Percentiles rank a stretch among this genome's conserved stretches.
Evolutionary conservation across 2,113 vertebrate species (phyloP).

Genomic region (Calyptomena viridis): DNA sequence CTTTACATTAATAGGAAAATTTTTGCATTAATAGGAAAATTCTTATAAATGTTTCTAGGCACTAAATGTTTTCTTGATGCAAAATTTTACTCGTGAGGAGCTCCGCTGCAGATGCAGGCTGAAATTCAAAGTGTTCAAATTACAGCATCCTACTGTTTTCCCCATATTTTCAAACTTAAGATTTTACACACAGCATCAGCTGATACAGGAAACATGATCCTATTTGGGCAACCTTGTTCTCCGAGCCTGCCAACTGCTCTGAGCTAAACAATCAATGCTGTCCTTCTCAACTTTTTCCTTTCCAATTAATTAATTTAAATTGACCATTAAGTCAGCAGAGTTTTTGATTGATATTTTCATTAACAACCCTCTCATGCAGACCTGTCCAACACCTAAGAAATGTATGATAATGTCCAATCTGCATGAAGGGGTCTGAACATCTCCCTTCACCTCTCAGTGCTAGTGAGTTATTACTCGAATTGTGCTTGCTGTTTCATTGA

Average conservation of each 20-base stretch:
- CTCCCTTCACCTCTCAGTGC: constrained; percentile 74
- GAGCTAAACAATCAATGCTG: constrained; percentile 63
- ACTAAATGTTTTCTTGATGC: neutral
- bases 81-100: neutral
- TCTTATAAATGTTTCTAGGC: neutral
- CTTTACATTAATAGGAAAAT: neutral
- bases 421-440: constrained; percentile 73
- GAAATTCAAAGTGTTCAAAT: neutral
- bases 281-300: constrained; percentile 75
- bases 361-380: constrained; percentile 80
- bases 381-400: constrained; percentile 86
- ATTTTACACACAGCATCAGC: neutral
- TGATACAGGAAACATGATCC: neutral
- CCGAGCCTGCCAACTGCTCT: constrained; percentile 2
- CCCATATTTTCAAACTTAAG: neutral
- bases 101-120: neutral
- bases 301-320: constrained; percentile 91
- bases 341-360: constrained; percentile 93
- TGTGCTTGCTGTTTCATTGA: constrained; percentile 77
- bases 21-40: neutral
- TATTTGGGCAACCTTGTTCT: constrained; percentile 33
- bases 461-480: constrained; percentile 85
- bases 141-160: neutral
- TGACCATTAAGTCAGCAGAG: constrained; percentile 88
- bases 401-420: constrained; percentile 87